Conservation (phyloP, 2,797 vertebrate genomes). For the Galagoides demidoff region DNA sequence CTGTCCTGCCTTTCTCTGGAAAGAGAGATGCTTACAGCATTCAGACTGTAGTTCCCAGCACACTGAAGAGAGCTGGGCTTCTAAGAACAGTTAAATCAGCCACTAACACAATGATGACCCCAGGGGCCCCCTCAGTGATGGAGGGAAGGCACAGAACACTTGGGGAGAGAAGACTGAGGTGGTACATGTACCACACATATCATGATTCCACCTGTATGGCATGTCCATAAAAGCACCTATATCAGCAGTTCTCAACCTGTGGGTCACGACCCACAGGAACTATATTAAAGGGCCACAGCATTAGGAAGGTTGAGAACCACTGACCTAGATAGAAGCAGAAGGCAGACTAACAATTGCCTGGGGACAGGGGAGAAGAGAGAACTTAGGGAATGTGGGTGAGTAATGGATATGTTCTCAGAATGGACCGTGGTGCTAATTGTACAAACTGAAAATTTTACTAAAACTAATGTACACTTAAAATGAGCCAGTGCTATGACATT, state of each 20-base stretch:
- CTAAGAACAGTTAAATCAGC: background rate
- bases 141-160: background rate
- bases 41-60: background rate
- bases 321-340: background rate
- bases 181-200: fast-evolving
- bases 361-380: background rate
- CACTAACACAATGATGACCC: fast-evolving
- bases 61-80: background rate
- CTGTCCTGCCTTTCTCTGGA: background rate
- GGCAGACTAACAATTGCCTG: too few relatives aligned
- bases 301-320: too few relatives aligned
- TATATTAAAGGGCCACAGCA: too few relatives aligned
- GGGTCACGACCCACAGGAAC: too few relatives aligned
- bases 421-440: background rate
- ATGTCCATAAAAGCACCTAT: background rate
- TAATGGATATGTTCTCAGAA: background rate
- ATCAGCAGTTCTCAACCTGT: too few relatives aligned
- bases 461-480: background rate
- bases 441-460: background rate
- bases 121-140: fast-evolving
- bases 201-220: background rate
- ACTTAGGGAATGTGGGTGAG: background rate
- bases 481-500: background rate
- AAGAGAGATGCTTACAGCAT: background rate
- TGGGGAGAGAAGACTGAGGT: background rate